Evolutionary conservation across 2,888 invertebrate species (phyloP).

Genomic region (Drosophila maculinotata): DNA sequence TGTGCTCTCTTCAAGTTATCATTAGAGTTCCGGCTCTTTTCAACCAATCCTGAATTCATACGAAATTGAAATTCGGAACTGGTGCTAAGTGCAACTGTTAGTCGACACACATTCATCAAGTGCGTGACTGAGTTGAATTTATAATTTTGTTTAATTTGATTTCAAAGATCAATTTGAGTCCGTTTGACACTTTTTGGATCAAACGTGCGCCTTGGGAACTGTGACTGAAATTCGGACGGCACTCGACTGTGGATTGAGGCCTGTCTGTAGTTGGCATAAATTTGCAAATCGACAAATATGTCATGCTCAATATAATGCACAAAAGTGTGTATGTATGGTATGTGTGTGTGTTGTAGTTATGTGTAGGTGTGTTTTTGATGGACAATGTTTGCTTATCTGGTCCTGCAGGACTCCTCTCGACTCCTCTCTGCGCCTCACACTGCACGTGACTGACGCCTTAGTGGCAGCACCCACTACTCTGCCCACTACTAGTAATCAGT

Average conservation of each 20-base stretch:
- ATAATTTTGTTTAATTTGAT: conserved; percentile 62
- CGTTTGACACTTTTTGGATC: conserved; percentile 32
- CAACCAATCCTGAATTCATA: too few species aligned
- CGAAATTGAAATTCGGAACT: neutral
- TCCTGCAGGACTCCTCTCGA: conserved; percentile 15
- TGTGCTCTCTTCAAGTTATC: too few species aligned
- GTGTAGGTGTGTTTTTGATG: conserved; percentile 77
- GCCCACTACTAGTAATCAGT: too few species aligned
- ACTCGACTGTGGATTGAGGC: too few species aligned
- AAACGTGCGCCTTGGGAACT: neutral
- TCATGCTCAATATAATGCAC: conserved; percentile 65
- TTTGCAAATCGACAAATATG: conserved; percentile 79
- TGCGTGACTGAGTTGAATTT: conserved; percentile 30
- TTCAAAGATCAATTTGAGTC: conserved; percentile 36
- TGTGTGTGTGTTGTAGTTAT: conserved; percentile 20
- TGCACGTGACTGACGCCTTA: conserved; percentile 71
- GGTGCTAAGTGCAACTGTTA: neutral
- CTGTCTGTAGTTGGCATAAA: conserved; percentile 54
- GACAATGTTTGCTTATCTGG: conserved; percentile 76
- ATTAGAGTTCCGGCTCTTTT: too few species aligned
- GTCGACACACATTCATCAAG: neutral
- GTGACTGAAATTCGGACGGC: neutral
- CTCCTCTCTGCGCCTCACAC: neutral
- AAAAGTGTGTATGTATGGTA: conserved; percentile 39
- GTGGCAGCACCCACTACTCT: neutral